These are phyloP conservation scores for Seira sanloemensis DNA, from an alignment of 2,888 invertebrate genomes.

Conservation along the genomic window DNA sequence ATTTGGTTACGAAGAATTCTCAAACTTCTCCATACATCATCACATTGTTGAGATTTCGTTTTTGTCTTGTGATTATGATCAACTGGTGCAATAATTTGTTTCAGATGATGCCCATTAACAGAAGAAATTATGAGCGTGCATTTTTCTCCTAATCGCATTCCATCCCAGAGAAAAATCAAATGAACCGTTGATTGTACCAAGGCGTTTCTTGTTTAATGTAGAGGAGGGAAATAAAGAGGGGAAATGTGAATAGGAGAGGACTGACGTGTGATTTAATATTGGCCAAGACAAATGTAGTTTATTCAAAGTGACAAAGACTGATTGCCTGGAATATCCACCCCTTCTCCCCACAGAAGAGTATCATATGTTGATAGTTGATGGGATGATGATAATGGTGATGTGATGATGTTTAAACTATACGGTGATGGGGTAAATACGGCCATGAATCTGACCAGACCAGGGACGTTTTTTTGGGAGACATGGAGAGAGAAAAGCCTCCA, in stretches of 20 bases:
- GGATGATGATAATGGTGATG: conserved; percentile 48
- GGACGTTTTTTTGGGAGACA: no score
- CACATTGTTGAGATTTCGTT: conserved; percentile 29
- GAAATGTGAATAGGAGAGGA: conserved; percentile 31
- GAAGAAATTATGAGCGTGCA: conserved; percentile 12
- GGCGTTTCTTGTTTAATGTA: conserved; percentile 46
- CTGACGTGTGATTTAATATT: conserved; percentile 73
- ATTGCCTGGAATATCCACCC: conserved; percentile 72
- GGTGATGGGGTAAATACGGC: no score
- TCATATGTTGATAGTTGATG: not conserved
- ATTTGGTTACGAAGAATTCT: not conserved
- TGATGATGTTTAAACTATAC: conserved; percentile 53
- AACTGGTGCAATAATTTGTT: conserved; percentile 58
- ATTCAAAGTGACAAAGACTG: conserved; percentile 74
- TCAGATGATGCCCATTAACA: conserved; percentile 54
- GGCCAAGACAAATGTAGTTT: conserved; percentile 73
- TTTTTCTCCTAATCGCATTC: not conserved
- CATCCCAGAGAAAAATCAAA: conserved; percentile 17
- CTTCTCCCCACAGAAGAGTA: not conserved
- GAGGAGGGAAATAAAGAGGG: conserved; percentile 57
- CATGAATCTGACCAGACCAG: no score
- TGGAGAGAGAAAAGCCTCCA: no score
- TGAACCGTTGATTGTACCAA: conserved; percentile 42
- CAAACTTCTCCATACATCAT: conserved; percentile 33
- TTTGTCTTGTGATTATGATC: conserved; percentile 47